Evolutionary conservation across 2,113 vertebrate genomes (phyloP).

Genomic region (Pica pica): DNA sequence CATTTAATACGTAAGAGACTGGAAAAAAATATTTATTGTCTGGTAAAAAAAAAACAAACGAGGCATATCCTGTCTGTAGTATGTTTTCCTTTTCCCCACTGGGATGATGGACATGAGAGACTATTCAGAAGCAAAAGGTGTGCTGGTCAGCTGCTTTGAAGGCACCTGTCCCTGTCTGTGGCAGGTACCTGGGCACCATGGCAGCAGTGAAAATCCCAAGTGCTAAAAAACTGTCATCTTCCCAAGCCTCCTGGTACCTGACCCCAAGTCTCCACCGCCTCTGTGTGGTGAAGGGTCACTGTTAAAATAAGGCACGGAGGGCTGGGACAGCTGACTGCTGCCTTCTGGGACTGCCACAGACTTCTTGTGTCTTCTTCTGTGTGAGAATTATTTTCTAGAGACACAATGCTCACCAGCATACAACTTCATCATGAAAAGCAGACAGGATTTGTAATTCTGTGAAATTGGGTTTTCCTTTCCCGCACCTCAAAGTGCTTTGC

Average conservation of each 20-base stretch:
- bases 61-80: background rate
- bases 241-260: background rate
- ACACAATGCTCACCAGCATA: background rate
- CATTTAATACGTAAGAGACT: background rate
- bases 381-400: background rate
- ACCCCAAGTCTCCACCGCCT: background rate
- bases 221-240: background rate
- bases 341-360: background rate
- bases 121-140: slow-evolving; percentile 11
- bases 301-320: background rate
- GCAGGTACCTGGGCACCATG: background rate
- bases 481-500: background rate
- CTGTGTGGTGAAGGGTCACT: background rate
- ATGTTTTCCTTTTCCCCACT: background rate
- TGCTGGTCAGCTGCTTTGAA: background rate
- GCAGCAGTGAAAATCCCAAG: background rate
- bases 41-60: background rate
- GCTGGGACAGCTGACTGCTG: background rate
- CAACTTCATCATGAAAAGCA: background rate
- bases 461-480: background rate
- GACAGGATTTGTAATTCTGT: background rate
- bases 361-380: background rate
- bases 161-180: background rate
- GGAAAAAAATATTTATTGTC: background rate
- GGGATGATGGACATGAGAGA: background rate